These are phyloP conservation scores for Cyanoramphus novaezelandiae DNA, from an alignment of 2,113 vertebrate species.

Conservation along the genomic window DNA sequence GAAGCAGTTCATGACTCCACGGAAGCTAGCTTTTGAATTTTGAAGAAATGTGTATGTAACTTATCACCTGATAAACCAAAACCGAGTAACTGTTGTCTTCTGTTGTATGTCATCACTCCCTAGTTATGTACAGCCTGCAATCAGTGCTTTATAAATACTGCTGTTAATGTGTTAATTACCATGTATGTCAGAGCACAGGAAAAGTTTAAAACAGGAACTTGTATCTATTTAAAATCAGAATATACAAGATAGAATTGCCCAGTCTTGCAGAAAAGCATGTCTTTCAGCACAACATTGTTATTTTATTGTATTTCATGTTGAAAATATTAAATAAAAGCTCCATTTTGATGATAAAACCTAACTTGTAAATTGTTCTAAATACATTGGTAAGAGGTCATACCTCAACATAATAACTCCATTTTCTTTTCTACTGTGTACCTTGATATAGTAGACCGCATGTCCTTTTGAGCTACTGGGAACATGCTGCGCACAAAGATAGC, in stretches of 20 bases:
- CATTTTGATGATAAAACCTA: slow-evolving; percentile 23
- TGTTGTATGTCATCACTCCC: neutral
- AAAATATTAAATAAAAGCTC: slow-evolving; percentile 60
- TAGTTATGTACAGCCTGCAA: slow-evolving; percentile 10
- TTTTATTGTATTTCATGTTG: slow-evolving; percentile 40
- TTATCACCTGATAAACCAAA: neutral
- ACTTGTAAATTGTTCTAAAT: slow-evolving; percentile 5
- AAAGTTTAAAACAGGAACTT: neutral
- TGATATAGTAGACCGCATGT: neutral
- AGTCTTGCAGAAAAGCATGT: slow-evolving; percentile 16
- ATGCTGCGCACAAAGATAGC: neutral
- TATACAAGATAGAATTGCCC: neutral
- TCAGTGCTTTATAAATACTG: slow-evolving; percentile 15
- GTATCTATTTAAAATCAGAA: neutral
- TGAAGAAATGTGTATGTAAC: slow-evolving; percentile 56
- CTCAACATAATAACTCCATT: neutral
- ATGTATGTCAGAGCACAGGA: neutral
- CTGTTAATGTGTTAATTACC: neutral
- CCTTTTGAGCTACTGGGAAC: neutral
- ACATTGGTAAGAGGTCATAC: neutral
- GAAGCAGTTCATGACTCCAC: slow-evolving; percentile 91
- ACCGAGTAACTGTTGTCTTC: neutral
- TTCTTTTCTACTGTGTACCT: neutral
- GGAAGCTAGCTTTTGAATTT: slow-evolving; percentile 84
- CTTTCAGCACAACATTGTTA: slow-evolving; percentile 3